A percentile compares a stretch with the other conserved stretches of the same genome.
These are phyloP conservation scores for Propithecus deckenii DNA, from an alignment of 2,797 vertebrate genomes.

Conservation along the genomic window DNA sequence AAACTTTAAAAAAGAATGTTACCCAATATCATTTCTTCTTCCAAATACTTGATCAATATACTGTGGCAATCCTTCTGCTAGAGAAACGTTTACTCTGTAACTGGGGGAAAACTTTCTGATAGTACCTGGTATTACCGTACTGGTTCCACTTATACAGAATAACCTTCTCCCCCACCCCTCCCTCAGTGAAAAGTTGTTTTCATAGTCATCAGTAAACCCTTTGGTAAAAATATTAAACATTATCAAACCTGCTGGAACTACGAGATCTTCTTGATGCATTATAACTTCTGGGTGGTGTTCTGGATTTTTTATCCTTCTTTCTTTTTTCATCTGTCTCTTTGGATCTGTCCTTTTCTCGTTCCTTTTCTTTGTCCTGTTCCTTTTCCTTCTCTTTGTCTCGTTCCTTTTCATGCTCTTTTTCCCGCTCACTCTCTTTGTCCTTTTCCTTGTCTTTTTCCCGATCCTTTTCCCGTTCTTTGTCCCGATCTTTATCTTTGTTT, in stretches of 20 bases:
- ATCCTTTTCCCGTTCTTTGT: constrained; percentile 76
- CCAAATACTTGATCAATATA: not conserved
- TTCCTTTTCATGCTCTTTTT: constrained; percentile 82
- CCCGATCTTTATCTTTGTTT: constrained; percentile 82
- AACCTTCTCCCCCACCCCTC: not conserved
- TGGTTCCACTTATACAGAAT: not conserved
- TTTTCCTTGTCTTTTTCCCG: constrained; percentile 82
- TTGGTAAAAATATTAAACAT: constrained; percentile 53
- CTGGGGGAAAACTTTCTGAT: not conserved
- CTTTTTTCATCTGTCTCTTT: constrained; percentile 86
- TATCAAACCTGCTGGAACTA: constrained; percentile 90
- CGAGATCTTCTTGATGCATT: constrained; percentile 87
- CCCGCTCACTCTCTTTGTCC: constrained; percentile 81
- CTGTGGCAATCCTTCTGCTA: not conserved
- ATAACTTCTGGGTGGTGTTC: constrained; percentile 88
- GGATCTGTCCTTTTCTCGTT: constrained; percentile 78
- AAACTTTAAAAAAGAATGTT: not conserved
- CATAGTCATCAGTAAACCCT: not conserved
- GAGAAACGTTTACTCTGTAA: not conserved
- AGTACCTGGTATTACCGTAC: not conserved
- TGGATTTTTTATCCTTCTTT: constrained; percentile 89
- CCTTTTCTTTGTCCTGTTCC: constrained; percentile 79
- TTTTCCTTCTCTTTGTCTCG: constrained; percentile 82
- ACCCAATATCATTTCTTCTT: not conserved
- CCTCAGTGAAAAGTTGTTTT: not conserved